Evolutionary conservation across 2,797 vertebrate genomes (phyloP).

Genomic region (Oreochromis grahami): DNA sequence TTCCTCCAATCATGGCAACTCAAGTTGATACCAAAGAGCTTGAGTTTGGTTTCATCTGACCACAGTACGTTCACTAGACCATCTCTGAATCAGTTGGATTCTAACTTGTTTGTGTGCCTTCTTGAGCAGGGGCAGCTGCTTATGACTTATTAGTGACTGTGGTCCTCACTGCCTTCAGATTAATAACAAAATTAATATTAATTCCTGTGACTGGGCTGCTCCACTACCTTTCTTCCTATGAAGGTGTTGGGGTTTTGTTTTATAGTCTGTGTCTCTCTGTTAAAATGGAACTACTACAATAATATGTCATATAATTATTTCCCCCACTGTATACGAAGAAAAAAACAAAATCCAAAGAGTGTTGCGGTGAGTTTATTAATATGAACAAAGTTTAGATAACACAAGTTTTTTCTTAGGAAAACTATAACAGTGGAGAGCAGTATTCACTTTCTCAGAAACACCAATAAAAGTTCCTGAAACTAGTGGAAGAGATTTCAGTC

Average conservation of each 20-base stretch:
- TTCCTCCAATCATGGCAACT: accelerated
- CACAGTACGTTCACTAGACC: not conserved
- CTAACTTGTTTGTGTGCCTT: not conserved
- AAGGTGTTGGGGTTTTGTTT: not conserved
- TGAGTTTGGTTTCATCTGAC: not conserved
- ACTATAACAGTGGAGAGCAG: not conserved
- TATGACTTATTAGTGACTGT: not conserved
- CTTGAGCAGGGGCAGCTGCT: not conserved
- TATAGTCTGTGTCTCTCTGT: not conserved
- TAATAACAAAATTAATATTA: not conserved
- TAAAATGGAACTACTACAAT: not conserved
- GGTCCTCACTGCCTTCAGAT: not conserved
- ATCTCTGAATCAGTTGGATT: not conserved
- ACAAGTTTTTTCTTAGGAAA: not conserved
- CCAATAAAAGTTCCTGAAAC: not conserved
- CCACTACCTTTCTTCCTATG: not conserved
- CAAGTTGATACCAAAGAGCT: not conserved
- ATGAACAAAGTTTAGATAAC: not conserved
- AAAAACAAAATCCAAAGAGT: not conserved
- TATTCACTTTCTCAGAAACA: not conserved
- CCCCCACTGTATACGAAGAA: not conserved
- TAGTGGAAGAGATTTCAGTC: not conserved
- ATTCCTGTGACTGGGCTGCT: not conserved
- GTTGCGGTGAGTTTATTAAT: not conserved
- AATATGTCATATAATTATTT: not conserved